Percentiles rank a stretch among this genome's conserved stretches.
phyloP scores from a whole-genome alignment of 2,797 vertebrate genomes.

The Hoplostethus atlanticus region DNA sequence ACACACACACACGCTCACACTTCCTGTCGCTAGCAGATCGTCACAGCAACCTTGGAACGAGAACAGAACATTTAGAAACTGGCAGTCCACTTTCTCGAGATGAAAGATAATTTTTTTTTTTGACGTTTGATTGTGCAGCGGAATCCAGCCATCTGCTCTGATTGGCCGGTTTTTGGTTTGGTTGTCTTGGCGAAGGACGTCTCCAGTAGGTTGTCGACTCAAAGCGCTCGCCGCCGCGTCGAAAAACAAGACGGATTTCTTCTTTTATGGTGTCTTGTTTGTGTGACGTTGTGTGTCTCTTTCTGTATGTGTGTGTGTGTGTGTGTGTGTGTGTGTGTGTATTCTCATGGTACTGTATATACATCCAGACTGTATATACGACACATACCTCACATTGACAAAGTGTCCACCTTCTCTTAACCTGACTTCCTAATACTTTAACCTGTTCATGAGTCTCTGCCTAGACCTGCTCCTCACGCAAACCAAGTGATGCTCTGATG shows the following conservation, averaged over 20 bases:
- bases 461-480: conserved; percentile 16
- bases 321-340: conserved; percentile 63
- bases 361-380: conserved; percentile 84
- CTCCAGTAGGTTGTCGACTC: conserved; percentile 30
- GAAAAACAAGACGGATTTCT: conserved; percentile 44
- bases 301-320: conserved; percentile 30
- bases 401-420: conserved; percentile 65
- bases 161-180: conserved; percentile 42
- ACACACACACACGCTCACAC: conserved; percentile 3
- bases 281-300: conserved; percentile 49
- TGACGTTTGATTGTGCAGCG: conserved; percentile 17
- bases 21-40: conserved; percentile 40
- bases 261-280: conserved; percentile 66
- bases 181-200: conserved; percentile 42
- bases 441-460: conserved; percentile 50
- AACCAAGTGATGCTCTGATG: conserved; percentile 32
- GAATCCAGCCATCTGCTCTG: conserved; percentile 50
- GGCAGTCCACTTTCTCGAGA: neutral
- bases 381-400: conserved; percentile 80
- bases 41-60: conserved; percentile 12
- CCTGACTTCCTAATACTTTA: conserved; percentile 20
- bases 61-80: conserved; percentile 10
- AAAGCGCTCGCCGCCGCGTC: conserved; percentile 20
- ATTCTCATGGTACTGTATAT: conserved; percentile 82
- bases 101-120: neutral